Evolutionary conservation across 30 jellyfish, hydroid and myxozoan species (phyloP), one percentile per base, ranked within the genome.

Genomic region (Cassiopea xamachana): DNA sequence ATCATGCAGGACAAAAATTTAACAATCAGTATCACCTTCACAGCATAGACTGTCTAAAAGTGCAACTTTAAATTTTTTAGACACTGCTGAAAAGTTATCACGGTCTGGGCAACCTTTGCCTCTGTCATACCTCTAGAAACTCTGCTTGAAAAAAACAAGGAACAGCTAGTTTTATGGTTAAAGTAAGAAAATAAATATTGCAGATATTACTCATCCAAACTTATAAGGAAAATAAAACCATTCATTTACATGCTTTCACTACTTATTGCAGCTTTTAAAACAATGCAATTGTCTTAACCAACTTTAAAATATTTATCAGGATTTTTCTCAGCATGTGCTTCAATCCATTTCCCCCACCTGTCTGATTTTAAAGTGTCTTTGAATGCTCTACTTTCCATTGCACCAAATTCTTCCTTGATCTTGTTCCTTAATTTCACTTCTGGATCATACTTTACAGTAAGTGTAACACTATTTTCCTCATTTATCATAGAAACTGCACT

Each of bases 281-380:
- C 7, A 3, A 10, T 55, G 64, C 12, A 2, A 2, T 64, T 19
- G 1, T 6, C 70, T 79, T 48, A 88, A 19, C 58, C 79, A 6
- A 79, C 60, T 59, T 88, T 81, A 16, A 89, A 67, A 61, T 89
- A 89, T 75, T 70, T 89, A 55, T 89, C 89, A 8, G 96, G 96
- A 18, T 73, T 75, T 69, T 80, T 79, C 79, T 82, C 90, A 9
- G 92, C 96, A 1, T 76, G 70, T 13, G 91, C 96, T 60, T 81
- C 92, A 73, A 80, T 92, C 96, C 96, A 89, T 62, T 74, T 64
- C 46, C 89, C 81, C 96, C 96, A 89, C 58, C 67, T 67, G 60
- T 89, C 96, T 7, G 96, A 69, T 62, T 81, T 89, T 47, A 89
- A 75, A 1, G 92, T 82, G 27, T 81, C 92, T 69, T 89, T 89